Evolutionary conservation across 2,888 invertebrate genomes (phyloP).

Genomic region (Patella ulyssiponensis): DNA sequence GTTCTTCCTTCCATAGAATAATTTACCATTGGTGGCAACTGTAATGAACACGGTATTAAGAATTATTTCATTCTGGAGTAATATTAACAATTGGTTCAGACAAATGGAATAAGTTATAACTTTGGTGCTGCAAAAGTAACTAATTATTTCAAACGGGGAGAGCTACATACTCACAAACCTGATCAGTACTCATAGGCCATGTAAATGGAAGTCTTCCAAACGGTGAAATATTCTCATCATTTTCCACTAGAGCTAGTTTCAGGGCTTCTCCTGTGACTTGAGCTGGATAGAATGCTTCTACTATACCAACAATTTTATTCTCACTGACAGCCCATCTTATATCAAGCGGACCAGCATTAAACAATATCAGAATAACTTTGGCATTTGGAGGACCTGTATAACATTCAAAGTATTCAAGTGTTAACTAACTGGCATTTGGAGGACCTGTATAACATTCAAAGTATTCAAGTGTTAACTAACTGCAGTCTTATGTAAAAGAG

Average conservation of each 20-base stretch:
- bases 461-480: no score
- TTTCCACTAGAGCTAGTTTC: conserved; percentile 45
- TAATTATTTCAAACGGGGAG: no score
- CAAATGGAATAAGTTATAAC: no score
- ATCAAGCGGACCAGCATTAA: conserved; percentile 53
- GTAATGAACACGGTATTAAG: not conserved
- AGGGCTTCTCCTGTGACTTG: conserved; percentile 63
- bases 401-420: no score
- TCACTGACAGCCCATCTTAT: conserved; percentile 41
- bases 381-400: conserved; percentile 15
- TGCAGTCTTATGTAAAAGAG: no score
- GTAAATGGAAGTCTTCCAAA: conserved; percentile 46
- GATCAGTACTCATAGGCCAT: no score
- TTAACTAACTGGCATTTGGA: no score
- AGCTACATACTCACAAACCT: no score
- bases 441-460: no score
- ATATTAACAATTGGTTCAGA: no score
- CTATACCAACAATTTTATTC: conserved; percentile 43
- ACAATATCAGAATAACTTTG: conserved; percentile 53
- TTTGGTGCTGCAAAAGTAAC: no score
- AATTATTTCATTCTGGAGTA: no score
- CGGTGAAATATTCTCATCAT: conserved; percentile 47
- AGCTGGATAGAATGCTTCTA: conserved; percentile 65
- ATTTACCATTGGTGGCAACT: conserved; percentile 47
- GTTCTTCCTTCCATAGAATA: conserved; percentile 57